These are phyloP conservation scores for Tiliacea citrago DNA, from an alignment of 2,888 invertebrate species.

Conservation along the genomic window DNA sequence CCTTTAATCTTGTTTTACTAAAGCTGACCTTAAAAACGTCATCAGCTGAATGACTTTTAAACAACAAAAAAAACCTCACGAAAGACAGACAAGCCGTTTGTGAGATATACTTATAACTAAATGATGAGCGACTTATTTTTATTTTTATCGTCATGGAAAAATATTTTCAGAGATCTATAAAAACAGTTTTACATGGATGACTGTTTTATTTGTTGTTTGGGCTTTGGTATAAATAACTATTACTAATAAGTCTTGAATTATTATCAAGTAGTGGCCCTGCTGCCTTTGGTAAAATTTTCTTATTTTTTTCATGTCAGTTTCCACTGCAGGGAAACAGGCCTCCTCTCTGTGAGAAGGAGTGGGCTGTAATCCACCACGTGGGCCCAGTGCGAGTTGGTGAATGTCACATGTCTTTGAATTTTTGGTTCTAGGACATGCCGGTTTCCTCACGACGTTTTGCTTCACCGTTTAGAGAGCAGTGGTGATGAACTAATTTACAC, in stretches of 20 bases:
- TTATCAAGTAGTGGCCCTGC: neutral
- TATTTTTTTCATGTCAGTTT: too few relatives aligned
- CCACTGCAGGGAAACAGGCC: too few relatives aligned
- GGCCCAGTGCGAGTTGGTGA: too few relatives aligned
- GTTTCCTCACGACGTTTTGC: too few relatives aligned
- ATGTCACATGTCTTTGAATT: too few relatives aligned
- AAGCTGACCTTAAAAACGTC: neutral
- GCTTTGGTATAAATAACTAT: slow-evolving; percentile 26
- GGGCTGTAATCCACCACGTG: too few relatives aligned
- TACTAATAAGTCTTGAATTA: neutral
- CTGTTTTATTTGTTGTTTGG: slow-evolving; percentile 34
- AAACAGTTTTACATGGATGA: slow-evolving; percentile 6
- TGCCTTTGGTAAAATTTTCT: neutral
- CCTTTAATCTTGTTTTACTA: too few relatives aligned
- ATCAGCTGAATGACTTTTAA: slow-evolving; percentile 7
- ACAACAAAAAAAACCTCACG: neutral
- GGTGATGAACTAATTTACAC: too few relatives aligned
- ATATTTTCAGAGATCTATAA: slow-evolving; percentile 33
- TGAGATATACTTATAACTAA: slow-evolving; percentile 11
- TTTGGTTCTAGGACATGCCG: too few relatives aligned
- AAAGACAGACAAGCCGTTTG: slow-evolving; percentile 8
- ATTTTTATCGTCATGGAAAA: slow-evolving; percentile 37
- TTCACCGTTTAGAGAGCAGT: too few relatives aligned
- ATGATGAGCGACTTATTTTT: slow-evolving; percentile 38
- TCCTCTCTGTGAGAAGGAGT: too few relatives aligned